Percentiles rank a stretch among this genome's conserved stretches.
Conservation (phyloP, 2,888 invertebrate genomes). For the Amblyjoppa proteus region DNA sequence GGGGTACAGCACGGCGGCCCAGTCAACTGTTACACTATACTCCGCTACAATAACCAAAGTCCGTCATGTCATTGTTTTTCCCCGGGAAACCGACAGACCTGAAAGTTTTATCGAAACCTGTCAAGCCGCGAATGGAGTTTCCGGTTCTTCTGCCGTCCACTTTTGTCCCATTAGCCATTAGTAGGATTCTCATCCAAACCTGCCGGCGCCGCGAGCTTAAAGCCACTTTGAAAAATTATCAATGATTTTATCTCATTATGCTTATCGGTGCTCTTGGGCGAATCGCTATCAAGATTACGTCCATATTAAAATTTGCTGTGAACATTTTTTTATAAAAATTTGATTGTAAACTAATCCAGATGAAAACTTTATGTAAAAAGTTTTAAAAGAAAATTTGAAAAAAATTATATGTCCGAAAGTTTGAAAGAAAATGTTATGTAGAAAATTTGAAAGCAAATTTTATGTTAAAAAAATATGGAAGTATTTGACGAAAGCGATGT, state of each 20-base stretch:
- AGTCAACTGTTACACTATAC: background rate
- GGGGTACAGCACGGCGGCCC: background rate
- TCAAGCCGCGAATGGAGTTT: slow-evolving; percentile 63
- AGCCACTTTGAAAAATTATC: slow-evolving; percentile 21
- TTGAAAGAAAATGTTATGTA: background rate
- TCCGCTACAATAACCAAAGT: slow-evolving; percentile 28
- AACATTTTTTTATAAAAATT: background rate
- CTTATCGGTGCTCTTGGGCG: background rate
- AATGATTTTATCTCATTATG: background rate
- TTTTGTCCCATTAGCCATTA: slow-evolving; percentile 42
- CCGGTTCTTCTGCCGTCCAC: slow-evolving; percentile 51
- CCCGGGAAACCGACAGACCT: slow-evolving; percentile 37
- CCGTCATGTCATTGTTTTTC: slow-evolving; percentile 44
- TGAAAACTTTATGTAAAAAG: background rate
- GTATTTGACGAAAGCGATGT: background rate
- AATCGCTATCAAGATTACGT: background rate
- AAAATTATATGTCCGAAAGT: background rate
- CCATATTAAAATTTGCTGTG: background rate
- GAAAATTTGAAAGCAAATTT: background rate
- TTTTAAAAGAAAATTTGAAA: background rate
- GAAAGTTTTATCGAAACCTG: slow-evolving; percentile 66
- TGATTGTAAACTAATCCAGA: too few relatives aligned
- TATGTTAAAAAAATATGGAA: background rate
- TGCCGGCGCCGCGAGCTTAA: slow-evolving; percentile 9
- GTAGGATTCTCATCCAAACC: slow-evolving; percentile 12